Base-by-base conservation (phyloP, 2,888 invertebrate genomes). In the Melikaiella ostensackeni region DNA sequence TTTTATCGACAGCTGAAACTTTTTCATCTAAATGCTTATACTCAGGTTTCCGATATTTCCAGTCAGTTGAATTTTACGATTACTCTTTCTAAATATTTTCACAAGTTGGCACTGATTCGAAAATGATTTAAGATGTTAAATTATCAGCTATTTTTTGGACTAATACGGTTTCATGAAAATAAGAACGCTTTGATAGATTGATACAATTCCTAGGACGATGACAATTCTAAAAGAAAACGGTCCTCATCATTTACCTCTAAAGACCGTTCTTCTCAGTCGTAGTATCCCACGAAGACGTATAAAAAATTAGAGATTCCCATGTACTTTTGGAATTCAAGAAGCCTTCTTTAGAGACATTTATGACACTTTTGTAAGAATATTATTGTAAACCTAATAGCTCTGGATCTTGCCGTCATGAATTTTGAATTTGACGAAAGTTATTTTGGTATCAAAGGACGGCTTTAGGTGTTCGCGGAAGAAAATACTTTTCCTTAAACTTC, bases 221-320 rank as follows among this genome's bases (percentile, higher is more conserved):
- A 66, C 13, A 50, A 21, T 27, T 64, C 19, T 19, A 2, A 3
- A 70, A 50, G 7, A 46, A 46, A 27, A 46, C 19, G 46, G 4
- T 70, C 16, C 38, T 38, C 27, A n/a, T 30, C 46, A 35, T 30
- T 42, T 66, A 66, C 42, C 66, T 38, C 70, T 50, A 46, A 50
- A 70, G 70, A 70, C 50, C 50, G 50, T 50, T 19, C 3, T 70
- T 70, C 21, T 70, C 70, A 70, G 30, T 70, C 70, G 70, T 50
- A 50, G 19, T 30, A 50, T 66, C 42, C 7, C n/a, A 27, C 27
- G 6, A 30, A 30, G 70, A 46, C 11, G 33, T 70, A 50, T 50
- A 70, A 70, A 66, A 70, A 70, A 70, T 70, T 27, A 50, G 27
- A 70, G 33, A 50, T 70, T 66, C 19, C 27, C 27, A 13, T 59